Percentiles rank a stretch among this genome's conserved stretches.
Evolutionary conservation across 2,113 vertebrate species (phyloP).

Genomic region (Tragelaphus scriptus): DNA sequence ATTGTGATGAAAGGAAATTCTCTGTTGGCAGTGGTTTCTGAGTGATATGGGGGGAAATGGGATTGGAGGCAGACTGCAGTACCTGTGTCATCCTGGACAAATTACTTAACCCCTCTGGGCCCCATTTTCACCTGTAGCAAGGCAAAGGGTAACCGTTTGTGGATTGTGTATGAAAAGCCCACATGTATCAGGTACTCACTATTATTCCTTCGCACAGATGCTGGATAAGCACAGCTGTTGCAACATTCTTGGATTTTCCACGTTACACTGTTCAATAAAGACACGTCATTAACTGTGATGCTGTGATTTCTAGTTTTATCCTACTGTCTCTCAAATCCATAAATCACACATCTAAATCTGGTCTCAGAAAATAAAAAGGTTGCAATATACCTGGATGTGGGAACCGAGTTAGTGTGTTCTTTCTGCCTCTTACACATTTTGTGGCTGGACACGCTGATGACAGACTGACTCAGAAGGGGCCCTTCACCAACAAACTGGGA

Average conservation of each 20-base stretch:
- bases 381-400: neutral
- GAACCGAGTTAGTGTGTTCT: neutral
- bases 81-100: neutral
- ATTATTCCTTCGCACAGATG: neutral
- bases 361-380: neutral
- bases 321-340: neutral
- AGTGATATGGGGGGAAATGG: neutral
- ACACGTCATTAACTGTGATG: neutral
- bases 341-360: neutral
- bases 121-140: neutral
- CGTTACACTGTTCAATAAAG: neutral
- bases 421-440: neutral
- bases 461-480: neutral
- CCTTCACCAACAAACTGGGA: neutral
- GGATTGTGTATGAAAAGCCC: neutral
- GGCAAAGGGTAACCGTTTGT: neutral
- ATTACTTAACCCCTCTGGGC: neutral
- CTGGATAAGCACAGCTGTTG: neutral
- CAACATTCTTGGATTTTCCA: neutral
- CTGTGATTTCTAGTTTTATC: neutral
- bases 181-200: neutral
- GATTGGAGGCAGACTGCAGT: neutral
- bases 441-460: neutral
- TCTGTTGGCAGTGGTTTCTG: neutral
- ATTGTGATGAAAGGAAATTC: neutral